Evolutionary conservation across 2,797 vertebrate genomes (phyloP), one percentile per base, ranked within the genome.

Genomic region (Nannoperca obscura): DNA sequence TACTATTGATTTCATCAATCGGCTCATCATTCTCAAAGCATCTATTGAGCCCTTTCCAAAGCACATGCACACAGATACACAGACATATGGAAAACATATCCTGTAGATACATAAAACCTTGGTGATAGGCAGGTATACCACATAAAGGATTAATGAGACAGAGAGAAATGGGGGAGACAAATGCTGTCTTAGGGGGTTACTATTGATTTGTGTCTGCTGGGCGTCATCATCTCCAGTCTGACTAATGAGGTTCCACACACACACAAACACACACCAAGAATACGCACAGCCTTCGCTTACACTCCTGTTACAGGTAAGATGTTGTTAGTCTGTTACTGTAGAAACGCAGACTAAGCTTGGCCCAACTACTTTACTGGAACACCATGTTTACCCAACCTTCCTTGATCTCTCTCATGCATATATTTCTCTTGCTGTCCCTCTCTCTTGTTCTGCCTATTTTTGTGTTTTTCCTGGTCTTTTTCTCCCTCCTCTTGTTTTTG

Each of bases 141-240:
- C 52, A 83, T 71, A 9, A 71, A 78, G 78, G 78, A 82, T 82
- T 80, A 88, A 89, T 85, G 81, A 81, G 84, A 76, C 60, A 20
- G 55, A 69, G 46, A 65, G 75, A 75, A 85, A 79, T 10, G 14
- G n/a, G n/a, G 67, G 64, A 86, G 80, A 83, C 65, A 74, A 82
- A 61, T 52, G 50, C 75, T 62, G 80, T 88, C 86, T 88, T 71
- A 57, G 68, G 27, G 74, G 83, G 72, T 88, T 86, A 72, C 67
- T 81, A 89, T 85, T 88, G 90, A 90, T 90, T 82, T 76, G 80
- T 83, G 84, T 89, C 88, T 88, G 74, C 77, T 84, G 77, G 85
- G 84, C 90, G 83, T 86, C 87, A 89, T 91, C 86, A 86, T 86
- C 80, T 64, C 76, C 78, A 85, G 83, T 88, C 77, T 66, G 72